Percentiles rank a stretch among this genome's conserved stretches.
phyloP scores from a whole-genome alignment of 2,113 vertebrate species.

The Turnix velox region DNA sequence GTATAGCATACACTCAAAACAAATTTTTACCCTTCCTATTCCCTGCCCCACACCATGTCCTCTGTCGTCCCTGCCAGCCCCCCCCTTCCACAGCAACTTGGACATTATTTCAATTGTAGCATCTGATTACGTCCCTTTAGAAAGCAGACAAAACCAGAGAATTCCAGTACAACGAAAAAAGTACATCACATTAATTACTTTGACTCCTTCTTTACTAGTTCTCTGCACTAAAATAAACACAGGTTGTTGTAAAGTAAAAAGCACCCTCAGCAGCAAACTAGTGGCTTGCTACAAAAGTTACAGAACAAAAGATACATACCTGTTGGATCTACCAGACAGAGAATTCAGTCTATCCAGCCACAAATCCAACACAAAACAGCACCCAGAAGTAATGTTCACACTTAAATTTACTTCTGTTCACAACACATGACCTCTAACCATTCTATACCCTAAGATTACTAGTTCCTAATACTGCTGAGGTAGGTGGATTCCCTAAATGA shows the following conservation, averaged over 20 bases:
- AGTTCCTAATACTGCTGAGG: not conserved
- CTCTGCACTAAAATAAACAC: not conserved
- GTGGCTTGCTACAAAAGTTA: not conserved
- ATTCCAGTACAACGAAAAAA: not conserved
- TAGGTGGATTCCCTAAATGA: not conserved
- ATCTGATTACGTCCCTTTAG: not conserved
- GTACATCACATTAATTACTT: not conserved
- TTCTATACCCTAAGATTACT: not conserved
- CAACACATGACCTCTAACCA: rapidly evolving
- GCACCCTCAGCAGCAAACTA: not conserved
- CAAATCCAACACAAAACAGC: not conserved
- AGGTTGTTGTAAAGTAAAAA: not conserved
- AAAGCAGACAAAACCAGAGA: not conserved
- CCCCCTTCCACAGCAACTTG: not conserved
- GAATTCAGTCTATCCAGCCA: not conserved
- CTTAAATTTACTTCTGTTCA: not conserved
- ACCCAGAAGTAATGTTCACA: not conserved
- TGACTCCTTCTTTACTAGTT: not conserved
- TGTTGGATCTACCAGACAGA: not conserved
- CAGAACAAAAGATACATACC: not conserved
- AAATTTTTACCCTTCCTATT: not conserved
- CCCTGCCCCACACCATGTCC: too few species aligned
- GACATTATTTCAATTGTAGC: not conserved
- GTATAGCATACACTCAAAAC: not conserved
- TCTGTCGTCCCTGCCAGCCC: rapidly evolving